Conservation (phyloP, 1,140 invertebrate species). For the Telenomus remus region DNA sequence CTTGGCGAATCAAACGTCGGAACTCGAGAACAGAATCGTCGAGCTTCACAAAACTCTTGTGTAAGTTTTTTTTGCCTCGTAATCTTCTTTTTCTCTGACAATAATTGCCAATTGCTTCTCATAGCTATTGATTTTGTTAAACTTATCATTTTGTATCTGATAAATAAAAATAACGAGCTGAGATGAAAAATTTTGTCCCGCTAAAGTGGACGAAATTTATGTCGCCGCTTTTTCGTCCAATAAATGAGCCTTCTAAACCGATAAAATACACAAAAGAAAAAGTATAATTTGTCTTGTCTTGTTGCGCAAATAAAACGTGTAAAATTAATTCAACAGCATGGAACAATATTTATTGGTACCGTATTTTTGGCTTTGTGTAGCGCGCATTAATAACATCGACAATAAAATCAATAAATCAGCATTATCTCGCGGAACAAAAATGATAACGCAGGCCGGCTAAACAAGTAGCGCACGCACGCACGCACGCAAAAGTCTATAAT, state of each 20-base stretch:
- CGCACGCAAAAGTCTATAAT: conserved; percentile 13
- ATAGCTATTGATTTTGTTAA: too few species aligned
- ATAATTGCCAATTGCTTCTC: too few species aligned
- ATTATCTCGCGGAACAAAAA: conserved; percentile 38
- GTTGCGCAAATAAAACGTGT: conserved; percentile 7
- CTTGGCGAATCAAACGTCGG: conserved; percentile 92
- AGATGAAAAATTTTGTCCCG: too few species aligned
- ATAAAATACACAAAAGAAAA: too few species aligned
- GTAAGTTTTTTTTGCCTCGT: conserved; percentile 77
- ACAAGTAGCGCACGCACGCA: conserved; percentile 1
- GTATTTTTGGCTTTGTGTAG: conserved; percentile 14
- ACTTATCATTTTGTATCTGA: too few species aligned
- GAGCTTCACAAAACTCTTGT: conserved; percentile 91
- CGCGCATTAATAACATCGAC: conserved; percentile 43
- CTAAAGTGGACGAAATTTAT: neutral
- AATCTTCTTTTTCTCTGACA: conserved; percentile 9
- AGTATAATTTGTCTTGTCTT: conserved; percentile 4
- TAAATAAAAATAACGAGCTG: too few species aligned
- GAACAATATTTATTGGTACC: conserved; percentile 35
- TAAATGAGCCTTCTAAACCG: too few species aligned
- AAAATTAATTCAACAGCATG: conserved; percentile 23
- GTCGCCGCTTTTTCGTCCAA: too few species aligned
- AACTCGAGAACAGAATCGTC: conserved; percentile 90
- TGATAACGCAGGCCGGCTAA: neutral
- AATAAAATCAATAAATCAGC: conserved; percentile 53